These are phyloP conservation scores for Amblyornis subalaris DNA, from an alignment of 2,113 vertebrate genomes.

Conservation along the genomic window DNA sequence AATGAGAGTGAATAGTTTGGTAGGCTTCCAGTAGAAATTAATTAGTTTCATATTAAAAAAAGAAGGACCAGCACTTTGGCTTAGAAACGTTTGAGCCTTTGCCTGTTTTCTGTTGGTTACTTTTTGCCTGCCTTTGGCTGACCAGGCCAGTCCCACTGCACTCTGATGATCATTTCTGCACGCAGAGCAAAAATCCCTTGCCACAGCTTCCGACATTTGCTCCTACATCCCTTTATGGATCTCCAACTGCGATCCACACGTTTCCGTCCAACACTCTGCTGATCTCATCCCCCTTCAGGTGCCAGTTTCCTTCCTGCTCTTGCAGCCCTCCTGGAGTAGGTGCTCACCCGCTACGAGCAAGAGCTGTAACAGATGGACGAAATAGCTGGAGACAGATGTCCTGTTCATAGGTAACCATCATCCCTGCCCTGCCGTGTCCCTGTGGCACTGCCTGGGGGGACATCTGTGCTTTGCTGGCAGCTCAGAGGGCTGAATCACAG, in stretches of 20 bases:
- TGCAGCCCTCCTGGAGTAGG: not conserved
- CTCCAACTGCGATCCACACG: not conserved
- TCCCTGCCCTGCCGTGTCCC: not conserved
- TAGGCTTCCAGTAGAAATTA: constrained; percentile 26
- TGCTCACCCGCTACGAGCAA: not conserved
- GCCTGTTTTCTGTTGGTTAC: not conserved
- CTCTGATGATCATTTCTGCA: not conserved
- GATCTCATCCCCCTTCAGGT: not conserved
- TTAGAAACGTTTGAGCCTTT: not conserved
- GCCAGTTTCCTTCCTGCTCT: not conserved
- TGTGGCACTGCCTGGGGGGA: not conserved
- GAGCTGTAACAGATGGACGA: constrained; percentile 13
- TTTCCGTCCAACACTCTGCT: not conserved
- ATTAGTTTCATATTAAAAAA: not conserved
- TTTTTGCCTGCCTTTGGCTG: not conserved
- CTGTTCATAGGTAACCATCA: not conserved
- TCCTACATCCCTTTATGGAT: not conserved
- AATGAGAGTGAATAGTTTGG: not conserved
- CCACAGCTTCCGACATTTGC: not conserved
- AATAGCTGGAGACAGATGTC: not conserved
- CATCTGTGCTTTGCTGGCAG: not conserved
- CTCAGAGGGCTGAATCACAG: not conserved
- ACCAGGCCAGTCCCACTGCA: not conserved
- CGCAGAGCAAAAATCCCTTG: fast-evolving
- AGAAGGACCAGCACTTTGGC: not conserved